Evolutionary conservation across 2,888 invertebrate species (phyloP).

Genomic region (Heteromurus nitidus): DNA sequence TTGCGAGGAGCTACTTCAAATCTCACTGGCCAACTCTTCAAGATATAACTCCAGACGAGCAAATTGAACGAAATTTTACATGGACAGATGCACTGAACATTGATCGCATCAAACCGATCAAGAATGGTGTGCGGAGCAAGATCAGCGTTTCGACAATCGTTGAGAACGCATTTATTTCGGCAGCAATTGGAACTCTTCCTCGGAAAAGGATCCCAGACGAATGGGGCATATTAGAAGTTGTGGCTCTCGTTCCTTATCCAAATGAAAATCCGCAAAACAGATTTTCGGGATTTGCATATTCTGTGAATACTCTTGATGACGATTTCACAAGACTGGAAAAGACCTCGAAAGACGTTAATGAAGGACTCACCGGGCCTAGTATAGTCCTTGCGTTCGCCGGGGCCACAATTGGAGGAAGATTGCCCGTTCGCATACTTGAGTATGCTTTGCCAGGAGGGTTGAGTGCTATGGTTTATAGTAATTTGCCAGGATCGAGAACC

Average conservation of each 20-base stretch:
- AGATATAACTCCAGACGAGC: too few relatives aligned
- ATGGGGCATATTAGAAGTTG: background rate
- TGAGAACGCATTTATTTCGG: conserved; percentile 9
- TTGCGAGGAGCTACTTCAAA: too few relatives aligned
- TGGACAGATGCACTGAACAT: background rate
- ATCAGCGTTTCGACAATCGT: background rate
- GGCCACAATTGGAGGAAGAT: background rate
- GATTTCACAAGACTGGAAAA: background rate
- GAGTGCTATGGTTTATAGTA: background rate
- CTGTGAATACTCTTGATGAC: too few relatives aligned
- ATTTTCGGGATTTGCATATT: background rate
- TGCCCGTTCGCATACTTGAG: background rate
- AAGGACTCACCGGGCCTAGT: background rate
- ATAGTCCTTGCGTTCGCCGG: background rate
- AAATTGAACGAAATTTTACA: background rate
- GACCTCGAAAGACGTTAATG: background rate
- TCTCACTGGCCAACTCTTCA: too few relatives aligned
- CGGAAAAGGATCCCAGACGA: background rate
- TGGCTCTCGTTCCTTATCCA: background rate
- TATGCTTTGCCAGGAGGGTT: background rate
- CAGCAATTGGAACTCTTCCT: background rate
- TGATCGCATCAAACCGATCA: background rate
- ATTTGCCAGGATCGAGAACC: background rate
- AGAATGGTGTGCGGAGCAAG: too few relatives aligned
- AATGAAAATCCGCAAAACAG: background rate